These are phyloP conservation scores for Serilophus lunatus DNA, from an alignment of 2,113 vertebrate species.

Conservation along the genomic window DNA sequence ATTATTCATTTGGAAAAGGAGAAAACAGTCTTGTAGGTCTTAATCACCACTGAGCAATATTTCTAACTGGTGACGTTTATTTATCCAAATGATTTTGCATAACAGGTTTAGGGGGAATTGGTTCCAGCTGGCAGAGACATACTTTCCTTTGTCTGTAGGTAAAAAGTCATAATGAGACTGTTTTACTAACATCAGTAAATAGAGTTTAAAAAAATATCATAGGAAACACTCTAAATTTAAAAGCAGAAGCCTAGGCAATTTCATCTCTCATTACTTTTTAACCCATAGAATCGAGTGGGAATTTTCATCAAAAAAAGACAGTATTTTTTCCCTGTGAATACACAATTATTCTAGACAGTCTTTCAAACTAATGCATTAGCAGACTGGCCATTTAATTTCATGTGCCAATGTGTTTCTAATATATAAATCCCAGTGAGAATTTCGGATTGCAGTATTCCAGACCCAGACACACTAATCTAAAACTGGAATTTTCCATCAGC, in stretches of 20 bases:
- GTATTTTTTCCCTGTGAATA: background rate
- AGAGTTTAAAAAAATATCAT: background rate
- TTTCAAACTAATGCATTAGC: background rate
- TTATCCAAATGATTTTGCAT: background rate
- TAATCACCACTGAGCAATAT: background rate
- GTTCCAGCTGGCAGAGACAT: background rate
- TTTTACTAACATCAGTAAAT: background rate
- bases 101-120: background rate
- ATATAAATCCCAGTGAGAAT: background rate
- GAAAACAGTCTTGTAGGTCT: background rate
- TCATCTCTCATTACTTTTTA: background rate
- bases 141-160: background rate
- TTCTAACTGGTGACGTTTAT: background rate
- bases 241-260: background rate
- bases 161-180: background rate
- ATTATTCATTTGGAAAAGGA: background rate
- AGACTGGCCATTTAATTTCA: background rate
- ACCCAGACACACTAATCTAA: background rate
- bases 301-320: background rate
- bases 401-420: background rate
- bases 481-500: background rate
- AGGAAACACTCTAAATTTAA: background rate
- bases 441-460: background rate
- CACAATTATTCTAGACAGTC: background rate
- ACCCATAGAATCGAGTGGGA: background rate